Percentiles rank a stretch among this genome's conserved stretches.
Evolutionary conservation across 2,888 invertebrate species (phyloP).

Genomic region (Melipona beecheii): DNA sequence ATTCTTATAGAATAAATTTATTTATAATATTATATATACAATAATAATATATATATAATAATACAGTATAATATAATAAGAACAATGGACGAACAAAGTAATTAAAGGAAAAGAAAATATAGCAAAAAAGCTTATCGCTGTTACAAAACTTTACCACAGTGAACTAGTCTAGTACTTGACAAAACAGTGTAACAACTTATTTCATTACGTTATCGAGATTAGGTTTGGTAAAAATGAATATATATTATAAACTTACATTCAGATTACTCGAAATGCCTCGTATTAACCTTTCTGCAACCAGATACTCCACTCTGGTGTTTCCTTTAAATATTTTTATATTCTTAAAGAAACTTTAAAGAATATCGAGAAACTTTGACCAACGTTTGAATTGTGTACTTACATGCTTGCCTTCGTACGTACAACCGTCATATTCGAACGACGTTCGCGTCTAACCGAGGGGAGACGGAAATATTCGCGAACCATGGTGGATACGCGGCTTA

Average conservation of each 20-base stretch:
- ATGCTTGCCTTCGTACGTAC: not conserved
- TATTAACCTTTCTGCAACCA: not conserved
- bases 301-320: not conserved
- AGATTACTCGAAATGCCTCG: not conserved
- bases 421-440: no score
- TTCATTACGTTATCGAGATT: not conserved
- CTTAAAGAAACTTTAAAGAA: not conserved
- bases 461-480: not conserved
- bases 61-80: not conserved
- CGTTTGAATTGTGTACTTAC: not conserved
- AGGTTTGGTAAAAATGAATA: not conserved
- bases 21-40: not conserved
- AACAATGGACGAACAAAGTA: not conserved
- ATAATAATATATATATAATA: not conserved
- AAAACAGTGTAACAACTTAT: not conserved
- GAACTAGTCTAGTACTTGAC: not conserved
- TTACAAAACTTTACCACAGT: not conserved
- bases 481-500: slow-evolving; percentile 16
- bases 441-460: not conserved
- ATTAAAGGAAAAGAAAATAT: not conserved
- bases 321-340: not conserved
- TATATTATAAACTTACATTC: not conserved
- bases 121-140: not conserved
- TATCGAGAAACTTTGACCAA: not conserved
- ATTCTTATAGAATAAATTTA: not conserved